These are phyloP conservation scores for Drosophila fungiperda DNA, from an alignment of 2,888 invertebrate species.

Conservation along the genomic window DNA sequence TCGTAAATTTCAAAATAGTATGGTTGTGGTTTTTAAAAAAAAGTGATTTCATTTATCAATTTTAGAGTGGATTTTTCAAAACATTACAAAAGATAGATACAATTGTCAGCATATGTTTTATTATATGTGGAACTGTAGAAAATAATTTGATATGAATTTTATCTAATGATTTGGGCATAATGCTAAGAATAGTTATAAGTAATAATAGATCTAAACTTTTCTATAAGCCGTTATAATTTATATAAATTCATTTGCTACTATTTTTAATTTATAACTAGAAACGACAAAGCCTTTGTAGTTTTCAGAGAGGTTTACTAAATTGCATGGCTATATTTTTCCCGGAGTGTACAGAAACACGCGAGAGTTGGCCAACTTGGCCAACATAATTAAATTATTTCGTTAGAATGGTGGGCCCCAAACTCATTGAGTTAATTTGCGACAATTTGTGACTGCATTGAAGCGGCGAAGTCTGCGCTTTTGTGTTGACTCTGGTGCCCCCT, in stretches of 20 bases:
- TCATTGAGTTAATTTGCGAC: slow-evolving; percentile 77
- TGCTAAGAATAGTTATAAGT: not conserved
- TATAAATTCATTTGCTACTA: not conserved
- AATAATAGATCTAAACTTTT: not conserved
- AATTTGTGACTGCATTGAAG: slow-evolving; percentile 57
- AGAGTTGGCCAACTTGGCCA: slow-evolving; percentile 18
- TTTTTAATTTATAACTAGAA: not conserved
- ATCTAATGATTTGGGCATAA: not conserved
- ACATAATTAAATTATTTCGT: slow-evolving; percentile 74
- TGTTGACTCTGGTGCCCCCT: slow-evolving; percentile 10
- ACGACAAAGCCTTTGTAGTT: not conserved
- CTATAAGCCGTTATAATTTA: not conserved
- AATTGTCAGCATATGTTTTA: no score
- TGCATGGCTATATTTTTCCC: not conserved
- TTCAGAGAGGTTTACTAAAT: not conserved
- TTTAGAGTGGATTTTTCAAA: no score
- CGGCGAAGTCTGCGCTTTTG: slow-evolving; percentile 53
- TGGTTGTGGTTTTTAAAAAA: no score
- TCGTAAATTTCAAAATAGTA: no score
- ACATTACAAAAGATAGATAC: no score
- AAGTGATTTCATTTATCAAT: no score
- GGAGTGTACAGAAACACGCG: not conserved
- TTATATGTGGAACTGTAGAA: no score
- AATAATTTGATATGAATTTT: no score
- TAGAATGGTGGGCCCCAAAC: slow-evolving; percentile 43